Base-by-base conservation (phyloP, 2,113 vertebrate genomes). In the Hipposideros armiger region DNA sequence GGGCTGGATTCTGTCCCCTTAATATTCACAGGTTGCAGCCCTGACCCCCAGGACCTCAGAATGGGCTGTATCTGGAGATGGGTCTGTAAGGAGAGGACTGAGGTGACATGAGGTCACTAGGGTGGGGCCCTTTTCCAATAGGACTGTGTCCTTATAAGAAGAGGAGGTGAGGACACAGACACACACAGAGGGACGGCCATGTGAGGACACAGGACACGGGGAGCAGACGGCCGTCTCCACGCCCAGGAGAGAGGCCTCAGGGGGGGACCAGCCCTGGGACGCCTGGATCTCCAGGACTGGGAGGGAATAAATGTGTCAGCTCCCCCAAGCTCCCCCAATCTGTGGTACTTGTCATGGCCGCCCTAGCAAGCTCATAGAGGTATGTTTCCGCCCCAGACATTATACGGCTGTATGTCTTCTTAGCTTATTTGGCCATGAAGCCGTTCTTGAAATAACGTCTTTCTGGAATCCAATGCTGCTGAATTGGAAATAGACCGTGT, bases 361-460 rank as follows among this genome's bases (percentile, higher is more conserved):
- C 36, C 24, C 0, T 1, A 19, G 19, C n/a, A 62, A 47, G 1
- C 24, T 0, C 1, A 28, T 1, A 1, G 15, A 47, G 9, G 22
- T 36, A 9, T 9, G 7, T 2, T 28, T 16, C 32, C 52, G 2
- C 4, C 72, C n/a, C 62, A 24, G 42, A 16, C 54, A 72, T 45
- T 1, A 13, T 0, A 11, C 28, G 3, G 16, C 15, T 36, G 7
- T 36, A 5, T 13, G 10, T 0, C 11, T 66, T n/a, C 62, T n/a
- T n/a, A 13, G 4, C 72, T 47, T 13, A 64, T 50, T 50, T 74
- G 85, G 3, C 26, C 0, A 11, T 7, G 62, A 67, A 62, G 45
- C 7, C 2, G 2, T 5, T 11, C 32, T 17, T 0, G 10, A 50
- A 74, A 26, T 28, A 4, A 36, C 1, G 26, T 14, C 11, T 36